A percentile compares a stretch with the other conserved stretches of the same genome.
Conservation (phyloP, 2,797 vertebrate genomes). For the Protonibea diacanthus region DNA sequence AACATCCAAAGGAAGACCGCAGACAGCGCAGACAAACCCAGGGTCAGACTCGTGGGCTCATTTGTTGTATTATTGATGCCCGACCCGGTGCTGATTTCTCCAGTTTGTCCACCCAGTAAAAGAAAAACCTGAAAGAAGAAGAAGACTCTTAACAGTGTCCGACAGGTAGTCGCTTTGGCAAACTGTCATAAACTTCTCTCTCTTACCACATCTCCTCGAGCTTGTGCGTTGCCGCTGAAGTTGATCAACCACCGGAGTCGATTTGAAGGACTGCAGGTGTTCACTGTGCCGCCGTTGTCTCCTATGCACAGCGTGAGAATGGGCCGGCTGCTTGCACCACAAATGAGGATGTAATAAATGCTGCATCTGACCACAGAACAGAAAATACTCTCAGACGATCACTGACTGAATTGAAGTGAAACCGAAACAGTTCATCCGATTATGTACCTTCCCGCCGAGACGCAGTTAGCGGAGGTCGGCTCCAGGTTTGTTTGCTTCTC, state of each 20-base stretch:
- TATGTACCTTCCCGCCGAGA: constrained; percentile 41
- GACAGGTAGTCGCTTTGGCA: neutral
- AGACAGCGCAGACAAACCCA: constrained; percentile 32
- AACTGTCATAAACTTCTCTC: neutral
- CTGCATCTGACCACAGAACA: constrained; percentile 30
- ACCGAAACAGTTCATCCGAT: neutral
- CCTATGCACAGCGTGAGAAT: constrained; percentile 18
- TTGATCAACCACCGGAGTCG: constrained; percentile 25
- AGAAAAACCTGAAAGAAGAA: constrained; percentile 49
- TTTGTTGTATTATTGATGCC: neutral
- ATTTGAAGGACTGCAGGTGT: neutral
- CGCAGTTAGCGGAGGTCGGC: neutral
- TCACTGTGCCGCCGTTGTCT: constrained; percentile 4
- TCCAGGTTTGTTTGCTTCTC: constrained; percentile 1
- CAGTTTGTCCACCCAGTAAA: constrained; percentile 8
- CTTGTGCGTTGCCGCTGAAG: constrained; percentile 9
- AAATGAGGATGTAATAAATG: constrained; percentile 53
- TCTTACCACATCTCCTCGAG: constrained; percentile 46
- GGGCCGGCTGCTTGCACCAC: neutral
- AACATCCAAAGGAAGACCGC: constrained; percentile 44
- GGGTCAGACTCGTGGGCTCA: neutral
- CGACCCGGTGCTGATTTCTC: neutral
- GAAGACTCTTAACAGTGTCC: neutral
- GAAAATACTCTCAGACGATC: neutral
- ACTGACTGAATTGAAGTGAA: neutral